Conservation (phyloP, 2,113 vertebrate species). For the Thunnus maccoyii region DNA sequence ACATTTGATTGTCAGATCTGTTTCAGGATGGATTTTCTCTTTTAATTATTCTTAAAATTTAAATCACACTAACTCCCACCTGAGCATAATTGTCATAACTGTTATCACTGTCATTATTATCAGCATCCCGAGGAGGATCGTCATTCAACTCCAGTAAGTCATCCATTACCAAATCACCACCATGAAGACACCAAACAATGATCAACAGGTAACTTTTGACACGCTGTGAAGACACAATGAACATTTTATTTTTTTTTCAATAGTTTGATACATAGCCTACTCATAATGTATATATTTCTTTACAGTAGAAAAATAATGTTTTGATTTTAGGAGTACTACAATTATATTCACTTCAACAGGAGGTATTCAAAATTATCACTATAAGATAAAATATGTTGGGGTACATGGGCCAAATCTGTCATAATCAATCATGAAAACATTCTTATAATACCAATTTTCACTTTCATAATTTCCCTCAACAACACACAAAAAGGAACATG, state of each 20-base stretch:
- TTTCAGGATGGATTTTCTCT: neutral
- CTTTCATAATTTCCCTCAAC: conserved; percentile 61
- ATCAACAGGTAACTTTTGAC: conserved; percentile 22
- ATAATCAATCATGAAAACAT: conserved; percentile 54
- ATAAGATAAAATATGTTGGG: conserved; percentile 49
- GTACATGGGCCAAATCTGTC: conserved; percentile 33
- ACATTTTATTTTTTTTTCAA: conserved; percentile 41
- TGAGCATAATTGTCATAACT: neutral
- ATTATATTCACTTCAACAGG: conserved; percentile 53
- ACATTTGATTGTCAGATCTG: neutral
- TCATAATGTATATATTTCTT: conserved; percentile 49
- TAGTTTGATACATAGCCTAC: conserved; percentile 59
- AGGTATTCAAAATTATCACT: conserved; percentile 65
- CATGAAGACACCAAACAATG: neutral
- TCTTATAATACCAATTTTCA: conserved; percentile 43
- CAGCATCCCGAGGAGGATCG: neutral
- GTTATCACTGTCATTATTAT: neutral
- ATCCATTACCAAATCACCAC: neutral
- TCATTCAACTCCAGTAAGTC: no score
- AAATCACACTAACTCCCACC: neutral
- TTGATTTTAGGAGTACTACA: conserved; percentile 64
- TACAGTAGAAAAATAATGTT: conserved; percentile 82
- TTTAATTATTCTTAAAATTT: neutral
- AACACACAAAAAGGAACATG: conserved; percentile 55
- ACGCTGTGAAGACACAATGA: conserved; percentile 43